A percentile compares a stretch with the other conserved stretches of the same genome.
Conservation (phyloP, 2,888 invertebrate species). For the Leptinotarsa haldemani region DNA sequence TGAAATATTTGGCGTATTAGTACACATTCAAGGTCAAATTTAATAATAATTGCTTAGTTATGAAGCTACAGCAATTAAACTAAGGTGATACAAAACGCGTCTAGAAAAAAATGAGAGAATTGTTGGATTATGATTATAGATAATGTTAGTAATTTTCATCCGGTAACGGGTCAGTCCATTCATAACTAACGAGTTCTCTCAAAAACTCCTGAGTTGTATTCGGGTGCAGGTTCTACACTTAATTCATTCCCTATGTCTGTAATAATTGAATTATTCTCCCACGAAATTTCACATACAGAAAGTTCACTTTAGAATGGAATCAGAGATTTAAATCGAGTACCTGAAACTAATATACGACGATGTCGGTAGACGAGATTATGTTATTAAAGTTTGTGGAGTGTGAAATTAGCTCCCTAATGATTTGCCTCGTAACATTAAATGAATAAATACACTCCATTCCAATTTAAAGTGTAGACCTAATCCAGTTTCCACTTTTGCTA, state of each 20-base stretch:
- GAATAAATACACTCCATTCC: conserved; percentile 33
- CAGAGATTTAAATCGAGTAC: conserved; percentile 45
- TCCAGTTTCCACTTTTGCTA: neutral
- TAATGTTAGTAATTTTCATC: no score
- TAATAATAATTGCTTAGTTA: no score
- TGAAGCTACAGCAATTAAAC: no score
- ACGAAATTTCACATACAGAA: neutral
- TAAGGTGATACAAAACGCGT: no score
- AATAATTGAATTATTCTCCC: neutral
- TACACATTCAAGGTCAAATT: no score
- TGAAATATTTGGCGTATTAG: no score
- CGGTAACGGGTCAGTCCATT: no score
- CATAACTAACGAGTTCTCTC: no score
- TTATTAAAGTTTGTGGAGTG: conserved; percentile 61
- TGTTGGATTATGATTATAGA: no score
- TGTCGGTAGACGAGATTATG: conserved; percentile 54
- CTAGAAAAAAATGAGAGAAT: no score
- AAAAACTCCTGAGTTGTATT: no score
- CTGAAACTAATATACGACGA: conserved; percentile 51
- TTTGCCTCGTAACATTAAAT: conserved; percentile 39
- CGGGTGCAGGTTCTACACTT: no score
- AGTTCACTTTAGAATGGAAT: conserved; percentile 12
- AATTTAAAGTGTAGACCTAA: neutral
- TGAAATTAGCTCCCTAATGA: conserved; percentile 61
- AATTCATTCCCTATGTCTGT: neutral